Evolutionary conservation across 2,113 vertebrate genomes (phyloP).

Genomic region (Noturus placidus): DNA sequence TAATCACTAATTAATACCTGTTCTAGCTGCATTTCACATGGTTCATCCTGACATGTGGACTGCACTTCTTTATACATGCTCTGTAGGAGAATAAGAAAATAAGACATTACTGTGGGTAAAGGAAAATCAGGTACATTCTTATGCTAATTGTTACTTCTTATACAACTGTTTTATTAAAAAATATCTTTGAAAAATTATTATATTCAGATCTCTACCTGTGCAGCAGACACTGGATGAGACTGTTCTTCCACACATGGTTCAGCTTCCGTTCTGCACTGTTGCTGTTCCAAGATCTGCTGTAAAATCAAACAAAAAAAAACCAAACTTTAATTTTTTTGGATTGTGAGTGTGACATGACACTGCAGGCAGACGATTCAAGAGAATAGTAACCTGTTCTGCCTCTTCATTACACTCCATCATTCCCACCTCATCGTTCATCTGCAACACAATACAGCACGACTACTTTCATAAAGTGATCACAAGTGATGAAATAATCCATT

Average conservation of each 20-base stretch:
- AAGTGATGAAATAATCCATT: background rate
- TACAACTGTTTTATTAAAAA: background rate
- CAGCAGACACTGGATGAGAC: background rate
- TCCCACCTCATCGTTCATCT: background rate
- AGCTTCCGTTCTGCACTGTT: background rate
- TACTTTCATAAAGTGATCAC: background rate
- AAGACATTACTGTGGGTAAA: background rate
- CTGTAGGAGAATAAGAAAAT: background rate
- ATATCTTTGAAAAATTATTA: background rate
- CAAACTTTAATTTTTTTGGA: too few species aligned
- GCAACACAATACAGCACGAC: background rate
- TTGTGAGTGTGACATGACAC: background rate
- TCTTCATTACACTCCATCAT: background rate
- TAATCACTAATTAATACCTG: background rate
- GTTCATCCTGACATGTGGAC: background rate
- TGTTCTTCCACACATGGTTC: background rate
- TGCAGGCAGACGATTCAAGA: background rate
- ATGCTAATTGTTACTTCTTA: background rate
- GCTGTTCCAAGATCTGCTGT: background rate
- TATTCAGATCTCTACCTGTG: background rate
- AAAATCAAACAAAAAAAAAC: background rate
- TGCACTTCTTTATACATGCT: background rate
- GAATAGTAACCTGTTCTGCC: conserved; percentile 2
- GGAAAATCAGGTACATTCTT: background rate
- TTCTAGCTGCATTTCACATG: background rate